Percentiles rank a stretch among this genome's conserved stretches.
These are phyloP conservation scores for Nibea albiflora DNA, from an alignment of 2,113 vertebrate species.

Conservation along the genomic window DNA sequence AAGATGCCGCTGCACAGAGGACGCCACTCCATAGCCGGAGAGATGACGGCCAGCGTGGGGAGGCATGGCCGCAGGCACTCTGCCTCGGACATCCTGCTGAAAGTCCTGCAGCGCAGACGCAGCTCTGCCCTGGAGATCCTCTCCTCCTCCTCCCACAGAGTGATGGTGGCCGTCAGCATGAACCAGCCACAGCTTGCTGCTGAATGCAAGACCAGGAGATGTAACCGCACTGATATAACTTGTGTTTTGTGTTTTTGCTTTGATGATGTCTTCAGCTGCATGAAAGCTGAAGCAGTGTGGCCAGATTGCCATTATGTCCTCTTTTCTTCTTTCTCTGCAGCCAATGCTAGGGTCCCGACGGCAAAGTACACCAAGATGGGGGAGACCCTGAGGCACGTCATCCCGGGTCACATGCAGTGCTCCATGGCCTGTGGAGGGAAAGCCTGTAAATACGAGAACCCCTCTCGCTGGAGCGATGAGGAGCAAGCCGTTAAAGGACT, in stretches of 20 bases:
- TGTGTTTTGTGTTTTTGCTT: background rate
- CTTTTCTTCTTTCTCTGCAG: conserved; percentile 68
- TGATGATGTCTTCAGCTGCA: background rate
- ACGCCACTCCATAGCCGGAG: conserved; percentile 71
- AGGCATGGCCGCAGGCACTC: conserved; percentile 84
- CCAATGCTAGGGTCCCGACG: conserved; percentile 86
- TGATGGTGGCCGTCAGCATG: conserved; percentile 87
- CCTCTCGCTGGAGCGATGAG: conserved; percentile 91
- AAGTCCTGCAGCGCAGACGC: conserved; percentile 80
- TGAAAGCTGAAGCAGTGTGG: background rate
- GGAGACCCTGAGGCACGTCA: conserved; percentile 93
- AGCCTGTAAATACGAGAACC: conserved; percentile 98
- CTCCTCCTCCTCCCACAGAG: conserved; percentile 85
- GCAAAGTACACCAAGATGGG: conserved; percentile 97
- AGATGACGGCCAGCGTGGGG: conserved; percentile 79
- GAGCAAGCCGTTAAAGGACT: conserved; percentile 94
- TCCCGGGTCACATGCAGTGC: conserved; percentile 95
- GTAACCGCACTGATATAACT: conserved; percentile 75
- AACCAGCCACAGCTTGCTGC: conserved; percentile 72
- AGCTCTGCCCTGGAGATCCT: conserved; percentile 85
- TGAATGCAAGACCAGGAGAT: conserved; percentile 77
- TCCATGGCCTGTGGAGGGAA: conserved; percentile 96
- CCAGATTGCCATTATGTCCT: background rate
- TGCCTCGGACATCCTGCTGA: conserved; percentile 83
- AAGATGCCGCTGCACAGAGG: conserved; percentile 81